Evolutionary conservation across 2,888 invertebrate species (phyloP).

Genomic region (Mesoligia furuncula): DNA sequence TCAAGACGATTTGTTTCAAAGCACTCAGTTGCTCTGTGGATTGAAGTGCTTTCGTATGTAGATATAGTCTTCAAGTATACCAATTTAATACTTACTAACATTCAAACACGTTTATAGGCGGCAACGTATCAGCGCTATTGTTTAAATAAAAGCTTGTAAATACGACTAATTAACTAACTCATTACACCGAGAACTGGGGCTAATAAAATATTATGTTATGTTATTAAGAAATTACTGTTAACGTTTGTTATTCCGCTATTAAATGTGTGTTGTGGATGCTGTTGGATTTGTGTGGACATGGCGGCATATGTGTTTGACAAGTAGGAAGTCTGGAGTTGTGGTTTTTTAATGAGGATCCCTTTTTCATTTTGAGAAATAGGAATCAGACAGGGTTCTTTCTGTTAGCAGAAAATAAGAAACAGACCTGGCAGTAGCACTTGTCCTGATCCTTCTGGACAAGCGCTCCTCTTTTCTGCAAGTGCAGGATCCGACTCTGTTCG

Average conservation of each 20-base stretch:
- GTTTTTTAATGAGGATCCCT: too few relatives aligned
- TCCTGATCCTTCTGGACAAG: too few relatives aligned
- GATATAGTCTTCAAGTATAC: neutral
- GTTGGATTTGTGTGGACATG: conserved; percentile 74
- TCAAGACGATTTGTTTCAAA: too few relatives aligned
- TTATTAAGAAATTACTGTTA: conserved; percentile 87
- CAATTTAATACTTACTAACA: neutral
- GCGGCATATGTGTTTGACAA: neutral
- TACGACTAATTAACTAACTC: conserved; percentile 88
- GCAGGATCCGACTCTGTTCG: neutral
- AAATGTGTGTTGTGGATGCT: conserved; percentile 70
- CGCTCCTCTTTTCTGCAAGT: neutral
- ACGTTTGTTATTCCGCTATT: conserved; percentile 79
- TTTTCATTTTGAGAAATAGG: neutral
- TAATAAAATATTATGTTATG: conserved; percentile 88
- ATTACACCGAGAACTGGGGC: conserved; percentile 83
- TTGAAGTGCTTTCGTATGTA: too few relatives aligned
- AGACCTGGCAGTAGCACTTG: neutral
- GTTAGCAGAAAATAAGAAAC: neutral
- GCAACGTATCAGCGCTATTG: conserved; percentile 73
- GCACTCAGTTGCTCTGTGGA: too few relatives aligned
- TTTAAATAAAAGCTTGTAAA: conserved; percentile 74
- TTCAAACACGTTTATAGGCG: conserved; percentile 15
- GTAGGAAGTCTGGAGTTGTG: neutral
- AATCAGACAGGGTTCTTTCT: neutral